These are phyloP conservation scores for Melozone crissalis DNA, from an alignment of 2,113 vertebrate genomes.

Conservation along the genomic window DNA sequence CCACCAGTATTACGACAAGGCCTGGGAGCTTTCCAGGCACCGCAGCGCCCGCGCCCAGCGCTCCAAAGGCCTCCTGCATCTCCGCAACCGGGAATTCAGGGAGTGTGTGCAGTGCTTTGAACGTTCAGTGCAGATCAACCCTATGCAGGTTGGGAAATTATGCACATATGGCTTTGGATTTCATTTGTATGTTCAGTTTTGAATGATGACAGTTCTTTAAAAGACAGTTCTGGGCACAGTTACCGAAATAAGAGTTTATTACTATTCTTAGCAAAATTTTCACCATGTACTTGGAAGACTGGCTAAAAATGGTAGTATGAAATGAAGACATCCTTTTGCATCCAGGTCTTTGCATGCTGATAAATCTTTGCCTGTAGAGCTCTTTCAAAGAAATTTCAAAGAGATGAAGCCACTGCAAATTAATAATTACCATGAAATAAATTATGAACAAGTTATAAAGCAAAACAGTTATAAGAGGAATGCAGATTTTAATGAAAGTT, in stretches of 20 bases:
- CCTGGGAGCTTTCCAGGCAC: constrained; percentile 90
- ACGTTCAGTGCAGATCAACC: constrained; percentile 85
- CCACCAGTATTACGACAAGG: constrained; percentile 87
- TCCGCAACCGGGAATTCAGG: constrained; percentile 83
- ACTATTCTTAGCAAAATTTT: background rate
- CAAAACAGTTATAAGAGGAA: background rate
- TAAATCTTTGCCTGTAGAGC: background rate
- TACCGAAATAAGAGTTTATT: background rate
- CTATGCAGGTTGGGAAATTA: constrained; percentile 84
- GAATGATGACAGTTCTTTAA: background rate
- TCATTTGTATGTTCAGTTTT: background rate
- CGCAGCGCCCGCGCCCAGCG: constrained; percentile 91
- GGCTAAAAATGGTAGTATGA: background rate
- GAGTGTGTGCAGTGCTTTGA: constrained; percentile 91
- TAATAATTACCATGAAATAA: background rate
- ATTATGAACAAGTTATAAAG: background rate
- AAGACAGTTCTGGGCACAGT: background rate
- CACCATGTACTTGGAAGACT: background rate
- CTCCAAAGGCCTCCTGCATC: constrained; percentile 92
- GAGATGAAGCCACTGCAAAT: background rate
- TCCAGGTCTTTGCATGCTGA: background rate
- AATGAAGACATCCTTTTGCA: background rate
- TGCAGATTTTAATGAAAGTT: background rate
- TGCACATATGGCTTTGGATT: background rate
- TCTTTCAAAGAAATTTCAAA: background rate